Base-by-base conservation (phyloP, 2,888 invertebrate species). In the Selenia dentaria region DNA sequence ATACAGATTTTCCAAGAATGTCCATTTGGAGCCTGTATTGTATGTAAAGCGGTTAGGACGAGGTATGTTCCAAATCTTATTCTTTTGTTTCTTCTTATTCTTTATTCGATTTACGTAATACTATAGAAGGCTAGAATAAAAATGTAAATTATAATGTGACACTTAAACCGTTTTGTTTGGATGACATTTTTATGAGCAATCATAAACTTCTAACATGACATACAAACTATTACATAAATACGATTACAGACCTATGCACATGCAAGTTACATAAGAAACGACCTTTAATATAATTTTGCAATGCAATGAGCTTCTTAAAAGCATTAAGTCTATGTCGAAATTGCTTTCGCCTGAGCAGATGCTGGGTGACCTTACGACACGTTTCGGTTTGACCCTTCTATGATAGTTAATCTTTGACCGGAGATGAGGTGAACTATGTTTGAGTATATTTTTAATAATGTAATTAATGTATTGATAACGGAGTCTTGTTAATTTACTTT, bases 251-350 rank as follows among this genome's bases (percentile, higher is more conserved):
- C 35, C 51, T 67, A 52, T 51, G 64, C 63, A 62, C 61, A 60
- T 67, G 57, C 58, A 66, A 33, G 13, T 70, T 70, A 64, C 59
- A 59, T 70, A 67, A 69, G 24, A 35, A 13, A 10, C 57, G 60
- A 71, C 72, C 70, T 70, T 64, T 67, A 64, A 57, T 58, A 44
- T 51, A 46, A 56, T 68, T 60, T 64, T 52, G 69, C 56, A 70
- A 70, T 64, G 35, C 36, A 37, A 39, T 39, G 31, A 45, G 61
- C 60, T 62, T 64, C 69, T 68, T 62, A 59, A 66, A 67, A 66
- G 64, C 63, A 59, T 60, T 62, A 61, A 31, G 63, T 64, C 59
- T 53, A 47, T 70, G 62, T 57, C 51, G 70, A 42, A 70, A 70
- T 57, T 8, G 59, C 71, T 70, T 71, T 71, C 71, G 68, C 67